Base-by-base conservation (phyloP, 2,113 vertebrate genomes). In the Hippoglossus stenolepis region DNA sequence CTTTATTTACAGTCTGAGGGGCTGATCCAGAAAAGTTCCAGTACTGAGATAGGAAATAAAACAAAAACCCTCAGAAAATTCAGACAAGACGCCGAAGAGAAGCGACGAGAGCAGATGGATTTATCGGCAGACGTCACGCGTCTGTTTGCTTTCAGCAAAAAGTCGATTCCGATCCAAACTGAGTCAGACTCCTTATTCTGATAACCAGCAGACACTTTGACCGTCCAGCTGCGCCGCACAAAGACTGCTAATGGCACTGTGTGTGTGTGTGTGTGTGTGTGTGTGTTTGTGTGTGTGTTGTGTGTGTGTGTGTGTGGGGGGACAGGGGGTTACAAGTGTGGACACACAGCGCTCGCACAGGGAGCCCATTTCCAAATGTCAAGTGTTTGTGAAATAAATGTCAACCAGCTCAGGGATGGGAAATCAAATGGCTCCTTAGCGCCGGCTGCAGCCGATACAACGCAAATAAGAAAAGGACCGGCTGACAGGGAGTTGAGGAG, bases 291-390 rank as follows among this genome's bases (percentile, higher is more conserved):
- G 4, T 28, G 28, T 28, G 4, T 61, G 62, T 62, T 62, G 70
- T 62, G 66, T 77, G 68, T 21, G 0, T 75, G 66, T 38, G 51
- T 18, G 21, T 15, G 47, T 56, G 65, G 2, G 51, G 17, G 59
- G 51, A 14, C 14, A 4, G 20, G 18, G 20, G 51, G 18, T 54
- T 54, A 69, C 58, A 65, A 53, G 75, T 24, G 15, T 60, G 66
- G 26, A 64, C 53, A 5, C 70, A 53, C 72, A 24, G 1, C 11
- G 31, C 66, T 84, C 66, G 53, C 79, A 67, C 72, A 69, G 70
- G 70, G 71, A 83, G 84, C 69, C 68, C 62, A 57, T 85, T 85
- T 92, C 71, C 67, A 93, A 92, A 90, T 90, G 90, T 92, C 91
- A 93, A 90, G 86, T 90, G 86, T 85, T 91, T 84, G 80, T 83